Evolutionary conservation across 2,888 invertebrate genomes (phyloP), one percentile per base, ranked within the genome.

Genomic region (Oscheius myriophilus): DNA sequence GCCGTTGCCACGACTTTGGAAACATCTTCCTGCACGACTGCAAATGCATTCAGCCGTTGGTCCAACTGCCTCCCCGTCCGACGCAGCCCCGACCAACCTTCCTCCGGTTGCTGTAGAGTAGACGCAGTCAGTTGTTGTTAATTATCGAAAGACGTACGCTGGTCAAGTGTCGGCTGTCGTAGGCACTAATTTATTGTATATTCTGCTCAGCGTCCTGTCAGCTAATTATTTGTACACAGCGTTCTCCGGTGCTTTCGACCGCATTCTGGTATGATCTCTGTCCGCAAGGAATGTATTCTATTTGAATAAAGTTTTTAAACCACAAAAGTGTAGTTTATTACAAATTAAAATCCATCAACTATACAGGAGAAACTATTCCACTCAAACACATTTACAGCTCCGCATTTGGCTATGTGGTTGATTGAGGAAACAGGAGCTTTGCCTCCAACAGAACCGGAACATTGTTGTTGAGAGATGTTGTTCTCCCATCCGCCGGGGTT

Each of bases 331-430:
- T 6, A 3, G 33, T 33, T 49, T 49, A 49, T 49, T 49, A 49
- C 49, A 18, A 49, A 49, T 49, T 53, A 53, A 25, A 53, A 25
- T 25, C 7, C 14, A 16, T 53, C 53, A 16, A 53, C 14, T 25
- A 3, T 65, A 55, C 65, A 65, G n/a, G 45, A 33, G 23, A 39
- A 45, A 21, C 39, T 51, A 33, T 78, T 82, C 75, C 85, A 88
- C 41, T 83, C 79, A 75, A 87, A 88, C 2, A 88, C 87, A 73
- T 87, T 88, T 42, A 87, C 76, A 67, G 81, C 82, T 33, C 88
- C 88, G 75, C 88, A 88, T 61, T 84, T 80, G 14, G 86, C 88
- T 70, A 87, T 78, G 78, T 88, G 88, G 76, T 88, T 88, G 54
- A 73, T 75, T 23, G 84, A 80, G 11, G 67, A 78, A 66, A 83